phyloP scores from a whole-genome alignment of 1,140 invertebrate genomes.

The Aphis craccivora region DNA sequence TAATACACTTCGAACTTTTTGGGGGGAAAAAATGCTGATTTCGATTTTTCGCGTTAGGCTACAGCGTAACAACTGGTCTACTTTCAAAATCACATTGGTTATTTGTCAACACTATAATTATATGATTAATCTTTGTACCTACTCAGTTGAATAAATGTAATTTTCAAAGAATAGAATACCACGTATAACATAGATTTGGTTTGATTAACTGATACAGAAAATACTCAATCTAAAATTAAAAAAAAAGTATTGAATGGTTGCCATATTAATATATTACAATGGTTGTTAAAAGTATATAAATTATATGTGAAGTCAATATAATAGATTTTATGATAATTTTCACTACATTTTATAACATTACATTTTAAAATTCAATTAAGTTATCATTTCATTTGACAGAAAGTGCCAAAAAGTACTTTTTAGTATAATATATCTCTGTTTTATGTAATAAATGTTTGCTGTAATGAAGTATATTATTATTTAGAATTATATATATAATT shows the following conservation, averaged over 20 bases:
- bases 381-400: not conserved
- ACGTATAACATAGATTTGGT: not conserved
- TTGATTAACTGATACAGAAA: no score
- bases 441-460: not conserved
- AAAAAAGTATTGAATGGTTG: no score
- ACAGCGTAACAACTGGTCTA: not conserved
- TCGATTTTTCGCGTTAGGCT: slow-evolving; percentile 40
- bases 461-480: not conserved
- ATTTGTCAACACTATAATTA: not conserved
- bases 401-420: not conserved
- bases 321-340: not conserved
- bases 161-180: not conserved
- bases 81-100: slow-evolving; percentile 7
- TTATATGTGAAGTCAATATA: no score
- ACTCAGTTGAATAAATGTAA: not conserved
- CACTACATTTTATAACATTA: not conserved
- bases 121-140: slow-evolving; percentile 12
- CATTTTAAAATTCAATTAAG: not conserved
- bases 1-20: slow-evolving; percentile 54
- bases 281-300: no score
- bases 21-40: slow-evolving; percentile 39
- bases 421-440: not conserved
- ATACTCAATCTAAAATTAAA: no score
- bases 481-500: not conserved
- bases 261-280: no score